Evolutionary conservation across 2,888 invertebrate species (phyloP).

Genomic region (Drosophila ochracea): DNA sequence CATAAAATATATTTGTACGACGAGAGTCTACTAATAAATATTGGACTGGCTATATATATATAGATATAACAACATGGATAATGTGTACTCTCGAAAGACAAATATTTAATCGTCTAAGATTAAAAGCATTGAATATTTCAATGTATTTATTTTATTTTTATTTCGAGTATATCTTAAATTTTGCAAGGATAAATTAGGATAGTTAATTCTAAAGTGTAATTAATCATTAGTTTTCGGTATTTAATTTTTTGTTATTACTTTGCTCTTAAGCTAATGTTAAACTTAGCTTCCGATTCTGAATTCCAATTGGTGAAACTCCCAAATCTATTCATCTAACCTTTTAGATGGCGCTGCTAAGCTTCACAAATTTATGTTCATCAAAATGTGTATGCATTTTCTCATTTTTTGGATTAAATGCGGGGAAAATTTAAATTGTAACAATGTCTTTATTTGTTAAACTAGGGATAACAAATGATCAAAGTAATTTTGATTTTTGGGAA

Average conservation of each 20-base stretch:
- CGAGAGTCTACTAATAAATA: not conserved
- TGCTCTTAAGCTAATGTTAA: not conserved
- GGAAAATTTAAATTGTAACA: not conserved
- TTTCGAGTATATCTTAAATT: not conserved
- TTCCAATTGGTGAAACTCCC: no score
- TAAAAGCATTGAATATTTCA: not conserved
- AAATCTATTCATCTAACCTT: no score
- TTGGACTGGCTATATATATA: not conserved
- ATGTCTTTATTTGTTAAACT: no score
- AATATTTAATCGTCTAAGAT: not conserved
- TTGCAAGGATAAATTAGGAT: not conserved
- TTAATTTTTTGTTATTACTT: not conserved
- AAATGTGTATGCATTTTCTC: not conserved
- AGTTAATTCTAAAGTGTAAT: not conserved
- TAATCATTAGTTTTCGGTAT: not conserved
- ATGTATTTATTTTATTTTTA: not conserved
- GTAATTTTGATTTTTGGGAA: not conserved
- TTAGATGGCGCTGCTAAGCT: no score
- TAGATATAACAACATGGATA: not conserved
- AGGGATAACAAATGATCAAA: not conserved
- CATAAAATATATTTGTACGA: not conserved
- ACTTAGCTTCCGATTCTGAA: not conserved
- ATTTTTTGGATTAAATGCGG: not conserved
- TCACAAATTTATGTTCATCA: not conserved
- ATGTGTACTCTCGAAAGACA: not conserved